phyloP scores from a whole-genome alignment of 2,888 invertebrate genomes.

The Rhodophaea formosa region DNA sequence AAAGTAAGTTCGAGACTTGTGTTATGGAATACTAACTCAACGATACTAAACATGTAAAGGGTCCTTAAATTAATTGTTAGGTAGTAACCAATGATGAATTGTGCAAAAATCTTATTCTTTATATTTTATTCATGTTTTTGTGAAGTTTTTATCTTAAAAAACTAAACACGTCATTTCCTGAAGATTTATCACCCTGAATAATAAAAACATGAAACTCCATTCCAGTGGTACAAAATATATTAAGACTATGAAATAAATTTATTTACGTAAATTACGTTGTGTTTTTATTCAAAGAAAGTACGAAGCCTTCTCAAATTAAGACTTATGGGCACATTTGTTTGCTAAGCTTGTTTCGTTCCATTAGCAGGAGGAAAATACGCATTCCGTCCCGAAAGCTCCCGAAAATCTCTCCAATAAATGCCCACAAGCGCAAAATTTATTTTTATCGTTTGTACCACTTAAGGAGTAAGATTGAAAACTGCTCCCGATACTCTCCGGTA shows the following conservation, averaged over 20 bases:
- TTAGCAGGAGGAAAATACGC: conserved; percentile 47
- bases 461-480: conserved; percentile 78
- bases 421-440: conserved; percentile 75
- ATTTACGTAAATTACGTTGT: neutral
- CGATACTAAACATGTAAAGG: too few relatives aligned
- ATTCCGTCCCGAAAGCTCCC: conserved; percentile 56
- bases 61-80: too few relatives aligned
- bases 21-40: too few relatives aligned
- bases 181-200: too few relatives aligned
- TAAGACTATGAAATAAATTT: neutral
- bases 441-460: conserved; percentile 78
- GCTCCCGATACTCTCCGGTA: conserved; percentile 70
- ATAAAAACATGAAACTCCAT: too few relatives aligned
- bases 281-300: neutral
- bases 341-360: conserved; percentile 31
- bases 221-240: too few relatives aligned
- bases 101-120: too few relatives aligned
- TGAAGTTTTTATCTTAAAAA: too few relatives aligned
- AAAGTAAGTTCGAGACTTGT: too few relatives aligned
- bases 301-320: neutral
- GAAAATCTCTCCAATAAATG: conserved; percentile 76
- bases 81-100: too few relatives aligned
- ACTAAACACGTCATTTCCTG: too few relatives aligned
- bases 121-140: too few relatives aligned
- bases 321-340: conserved; percentile 11